phyloP scores from a whole-genome alignment of 2,113 vertebrate species.

The Triplophysa tibetana region DNA sequence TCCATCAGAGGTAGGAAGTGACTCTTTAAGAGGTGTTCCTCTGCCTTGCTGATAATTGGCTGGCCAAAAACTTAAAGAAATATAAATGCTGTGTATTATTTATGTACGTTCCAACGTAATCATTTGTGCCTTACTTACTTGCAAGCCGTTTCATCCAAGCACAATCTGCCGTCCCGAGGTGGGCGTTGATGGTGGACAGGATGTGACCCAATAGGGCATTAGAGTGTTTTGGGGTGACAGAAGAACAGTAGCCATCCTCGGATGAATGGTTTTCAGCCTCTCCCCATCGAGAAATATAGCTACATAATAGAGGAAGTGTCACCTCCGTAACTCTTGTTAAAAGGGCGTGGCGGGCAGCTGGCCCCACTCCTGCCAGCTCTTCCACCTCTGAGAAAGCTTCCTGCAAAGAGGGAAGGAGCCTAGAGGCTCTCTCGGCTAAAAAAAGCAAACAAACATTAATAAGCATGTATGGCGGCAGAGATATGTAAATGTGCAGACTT shows the following conservation, averaged over 20 bases:
- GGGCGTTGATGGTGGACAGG: slow-evolving; percentile 86
- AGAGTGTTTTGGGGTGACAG: slow-evolving; percentile 81
- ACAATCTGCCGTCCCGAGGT: slow-evolving; percentile 88
- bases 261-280: slow-evolving; percentile 75
- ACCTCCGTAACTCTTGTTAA: slow-evolving; percentile 89
- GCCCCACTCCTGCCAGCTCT: slow-evolving; percentile 78
- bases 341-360: slow-evolving; percentile 82
- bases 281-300: slow-evolving; percentile 90
- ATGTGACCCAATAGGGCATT: slow-evolving; percentile 88
- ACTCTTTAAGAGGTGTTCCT: slow-evolving; percentile 83
- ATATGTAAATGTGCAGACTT: background rate
- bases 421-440: slow-evolving; percentile 78
- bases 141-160: slow-evolving; percentile 93
- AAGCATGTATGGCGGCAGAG: background rate
- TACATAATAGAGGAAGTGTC: slow-evolving; percentile 88
- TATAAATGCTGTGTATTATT: background rate
- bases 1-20: slow-evolving; percentile 95
- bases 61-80: slow-evolving; percentile 83
- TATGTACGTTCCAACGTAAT: background rate
- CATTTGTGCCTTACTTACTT: slow-evolving; percentile 68
- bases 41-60: slow-evolving; percentile 87
- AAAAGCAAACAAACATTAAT: slow-evolving; percentile 78
- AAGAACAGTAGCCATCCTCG: slow-evolving; percentile 74
- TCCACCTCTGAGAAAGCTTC: slow-evolving; percentile 85
- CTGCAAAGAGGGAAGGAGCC: slow-evolving; percentile 83